Base-by-base conservation (phyloP, 2,888 invertebrate species). In the Hoplodrina ambigua region DNA sequence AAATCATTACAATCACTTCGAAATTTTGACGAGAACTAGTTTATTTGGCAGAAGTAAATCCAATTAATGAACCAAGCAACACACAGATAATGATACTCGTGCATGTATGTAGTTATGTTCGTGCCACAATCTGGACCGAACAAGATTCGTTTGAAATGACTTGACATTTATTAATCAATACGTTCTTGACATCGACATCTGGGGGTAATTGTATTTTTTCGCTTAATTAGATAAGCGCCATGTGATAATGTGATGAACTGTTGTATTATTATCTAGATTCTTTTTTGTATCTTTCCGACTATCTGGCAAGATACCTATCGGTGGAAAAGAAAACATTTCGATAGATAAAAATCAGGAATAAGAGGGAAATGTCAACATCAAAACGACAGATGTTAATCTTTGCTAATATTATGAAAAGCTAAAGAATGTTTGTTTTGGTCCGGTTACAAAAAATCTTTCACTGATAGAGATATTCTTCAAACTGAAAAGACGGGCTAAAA, bases 151-250 rank as follows among this genome's bases (percentile, higher is more conserved):
- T 56, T 61, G 30, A 60, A 50, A 81, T 81, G 72, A 72, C 67
- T 72, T 69, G 58, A 44, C 72, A 58, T 69, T 68, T 78, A 56
- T 55, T 78, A 75, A 82, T 82, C 78, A 15, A 66, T 52, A 61
- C 49, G 73, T 60, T 64, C 82, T 74, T 82, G 82, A 82, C 83
- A 71, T 62, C 59, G 82, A 80, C 81, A 81, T 75, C 57, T 68
- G 54, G 64, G 69, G 60, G 58, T 73, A 52, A 67, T 67, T 57
- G 68, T 69, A 75, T 69, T 73, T 57, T 69, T 73, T 73, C 33
- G 33, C 59, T 37, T 44, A 65, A 68, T 77, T 64, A 46, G 80
- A 80, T 74, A 70, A 73, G 54, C 41, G 2, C 20, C 17, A 25
- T 50, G 57, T 25, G 58, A 68, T 68, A 59, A 8, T 25, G 17